Base-by-base conservation (phyloP, 2,888 invertebrate species). In the Ennomos erosarius region DNA sequence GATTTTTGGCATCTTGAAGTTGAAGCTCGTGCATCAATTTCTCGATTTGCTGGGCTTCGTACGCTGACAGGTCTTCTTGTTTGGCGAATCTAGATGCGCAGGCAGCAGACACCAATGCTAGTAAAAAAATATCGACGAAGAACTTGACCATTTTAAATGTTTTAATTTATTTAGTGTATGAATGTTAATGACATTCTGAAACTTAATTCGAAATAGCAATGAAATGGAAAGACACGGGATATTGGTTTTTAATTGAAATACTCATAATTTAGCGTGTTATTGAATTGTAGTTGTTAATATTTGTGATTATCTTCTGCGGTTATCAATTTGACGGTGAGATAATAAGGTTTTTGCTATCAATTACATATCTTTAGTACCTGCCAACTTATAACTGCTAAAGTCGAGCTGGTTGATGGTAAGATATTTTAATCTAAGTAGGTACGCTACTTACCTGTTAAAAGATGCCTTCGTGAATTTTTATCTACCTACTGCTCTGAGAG, bases 261-360 rank as follows among this genome's bases (percentile, higher is more conserved):
- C 1, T n/a, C 9, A 38, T 40, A 51, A 57, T 47, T n/a, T 1
- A 46, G 38, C 58, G 52, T 58, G 58, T 43, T 35, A 53, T 49
- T 58, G 47, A 47, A 10, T 47, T 42, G 33, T 9, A 16, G 47
- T 16, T 37, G 48, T 52, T 52, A 52, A 51, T 26, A 33, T 35
- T 9, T 12, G 9, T 38, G 8, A 38, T 37, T 8, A 52, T 48
- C 34, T 33, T n/a, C 11, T 26, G 5, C 9, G 37, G 37, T 52
- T 43, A 44, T 33, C 26, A 52, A 43, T 26, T 43, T 43, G 36
- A 37, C 16, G 44, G 36, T 39, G 26, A 26, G 26, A 6, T 26
- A 6, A 26, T 26, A 26, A 26, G 26, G 6, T 26, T 4, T 16
- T 26, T 26, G 26, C 6, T 26, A 26, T 0, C 26, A 26, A 4